Percentiles rank a stretch among this genome's conserved stretches.
phyloP scores from a whole-genome alignment of 2,113 vertebrate genomes.

The Tylochromis polylepis region DNA sequence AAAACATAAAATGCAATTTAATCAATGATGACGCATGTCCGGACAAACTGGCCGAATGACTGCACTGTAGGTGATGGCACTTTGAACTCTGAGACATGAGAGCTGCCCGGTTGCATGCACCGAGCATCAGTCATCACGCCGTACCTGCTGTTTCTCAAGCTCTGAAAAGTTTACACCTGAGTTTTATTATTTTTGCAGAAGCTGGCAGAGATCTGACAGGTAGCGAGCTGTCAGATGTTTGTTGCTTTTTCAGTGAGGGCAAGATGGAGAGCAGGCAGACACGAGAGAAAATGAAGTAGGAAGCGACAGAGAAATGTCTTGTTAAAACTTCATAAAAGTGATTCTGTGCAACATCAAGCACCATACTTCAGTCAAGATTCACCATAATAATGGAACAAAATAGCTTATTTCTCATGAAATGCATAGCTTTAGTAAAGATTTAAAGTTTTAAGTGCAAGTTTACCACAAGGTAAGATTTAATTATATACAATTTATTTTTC shows the following conservation, averaged over 20 bases:
- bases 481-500: not conserved
- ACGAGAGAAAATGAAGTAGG: not conserved
- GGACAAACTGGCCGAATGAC: not conserved
- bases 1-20: not conserved
- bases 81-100: not conserved
- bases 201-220: not conserved
- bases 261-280: not conserved
- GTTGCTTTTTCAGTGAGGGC: not conserved
- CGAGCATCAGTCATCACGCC: not conserved
- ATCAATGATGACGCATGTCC: not conserved
- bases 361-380: not conserved
- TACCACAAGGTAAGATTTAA: not conserved
- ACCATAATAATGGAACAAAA: not conserved
- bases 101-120: not conserved
- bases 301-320: not conserved
- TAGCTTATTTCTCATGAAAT: not conserved
- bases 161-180: not conserved
- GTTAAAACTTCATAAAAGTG: not conserved
- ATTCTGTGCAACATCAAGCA: not conserved
- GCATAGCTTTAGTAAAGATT: not conserved
- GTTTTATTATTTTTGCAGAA: not conserved
- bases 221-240: not conserved
- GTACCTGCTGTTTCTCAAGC: slow-evolving; percentile 2
- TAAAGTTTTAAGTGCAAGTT: not conserved
- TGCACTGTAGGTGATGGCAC: not conserved